Conservation (phyloP, 2,888 invertebrate species). For the Lingula anatina region DNA sequence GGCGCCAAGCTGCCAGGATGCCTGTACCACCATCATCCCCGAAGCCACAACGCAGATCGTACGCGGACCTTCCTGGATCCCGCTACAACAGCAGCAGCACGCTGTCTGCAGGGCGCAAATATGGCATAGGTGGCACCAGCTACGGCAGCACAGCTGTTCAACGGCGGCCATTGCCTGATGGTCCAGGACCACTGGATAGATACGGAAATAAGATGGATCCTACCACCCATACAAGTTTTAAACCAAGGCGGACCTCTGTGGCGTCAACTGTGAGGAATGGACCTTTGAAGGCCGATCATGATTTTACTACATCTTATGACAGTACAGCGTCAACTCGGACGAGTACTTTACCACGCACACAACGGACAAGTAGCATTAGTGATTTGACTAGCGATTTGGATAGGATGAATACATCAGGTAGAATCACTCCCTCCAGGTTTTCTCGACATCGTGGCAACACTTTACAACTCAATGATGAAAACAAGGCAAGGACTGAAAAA, state of each 20-base stretch:
- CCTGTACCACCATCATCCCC: too few species aligned
- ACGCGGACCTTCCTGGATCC: too few species aligned
- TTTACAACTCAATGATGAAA: slow-evolving; percentile 95
- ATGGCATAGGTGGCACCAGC: too few species aligned
- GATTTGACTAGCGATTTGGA: slow-evolving; percentile 6
- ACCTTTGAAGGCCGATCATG: slow-evolving; percentile 27
- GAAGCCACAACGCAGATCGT: too few species aligned
- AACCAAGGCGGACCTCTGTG: neutral
- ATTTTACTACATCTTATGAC: slow-evolving; percentile 1
- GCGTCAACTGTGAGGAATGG: slow-evolving; percentile 9
- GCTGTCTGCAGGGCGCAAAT: too few species aligned
- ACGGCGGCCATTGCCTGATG: slow-evolving; percentile 26
- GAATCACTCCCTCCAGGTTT: slow-evolving; percentile 9
- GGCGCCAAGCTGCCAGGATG: too few species aligned
- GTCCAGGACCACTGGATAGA: slow-evolving; percentile 30
- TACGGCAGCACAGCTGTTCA: too few species aligned
- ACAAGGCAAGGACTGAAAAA: slow-evolving; percentile 67
- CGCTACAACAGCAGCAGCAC: too few species aligned
- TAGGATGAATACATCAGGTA: slow-evolving; percentile 8
- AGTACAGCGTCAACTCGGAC: too few species aligned
- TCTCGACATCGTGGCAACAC: slow-evolving; percentile 10
- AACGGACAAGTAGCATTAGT: too few species aligned
- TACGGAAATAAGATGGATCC: slow-evolving; percentile 16
- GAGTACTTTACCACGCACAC: too few species aligned
- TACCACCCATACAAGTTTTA: slow-evolving; percentile 6